Percentiles rank a stretch among this genome's conserved stretches.
Evolutionary conservation across 2,797 vertebrate species (phyloP).

Genomic region (Chiroxiphia lanceolata): DNA sequence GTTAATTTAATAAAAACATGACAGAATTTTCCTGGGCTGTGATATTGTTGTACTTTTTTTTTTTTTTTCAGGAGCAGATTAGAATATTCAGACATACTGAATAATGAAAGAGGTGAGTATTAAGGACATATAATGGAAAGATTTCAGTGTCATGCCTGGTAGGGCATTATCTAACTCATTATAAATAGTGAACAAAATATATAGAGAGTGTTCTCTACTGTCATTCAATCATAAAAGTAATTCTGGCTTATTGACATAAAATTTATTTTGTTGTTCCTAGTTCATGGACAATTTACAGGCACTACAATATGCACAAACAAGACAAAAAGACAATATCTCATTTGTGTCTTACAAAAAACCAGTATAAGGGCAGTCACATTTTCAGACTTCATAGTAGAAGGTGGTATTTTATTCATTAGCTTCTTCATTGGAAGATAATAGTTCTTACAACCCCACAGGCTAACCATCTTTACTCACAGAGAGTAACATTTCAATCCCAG

Average conservation of each 20-base stretch:
- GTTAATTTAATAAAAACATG: slow-evolving; percentile 42
- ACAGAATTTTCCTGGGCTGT: slow-evolving; percentile 16
- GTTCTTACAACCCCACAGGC: not conserved
- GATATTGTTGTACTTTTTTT: not conserved
- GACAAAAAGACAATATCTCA: not conserved
- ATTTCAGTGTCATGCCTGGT: slow-evolving; percentile 26
- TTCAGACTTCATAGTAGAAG: not conserved
- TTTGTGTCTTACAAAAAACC: not conserved
- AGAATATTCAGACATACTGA: slow-evolving; percentile 50
- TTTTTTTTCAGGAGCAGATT: slow-evolving; percentile 18
- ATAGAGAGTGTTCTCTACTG: not conserved
- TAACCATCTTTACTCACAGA: not conserved
- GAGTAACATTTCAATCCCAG: not conserved
- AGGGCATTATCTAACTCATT: slow-evolving; percentile 2
- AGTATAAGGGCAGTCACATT: not conserved
- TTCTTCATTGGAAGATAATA: not conserved
- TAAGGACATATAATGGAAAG: slow-evolving; percentile 58
- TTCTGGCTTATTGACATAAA: not conserved
- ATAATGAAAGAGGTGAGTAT: slow-evolving; percentile 63
- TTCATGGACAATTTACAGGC: not conserved
- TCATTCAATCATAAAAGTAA: not conserved
- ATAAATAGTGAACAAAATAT: slow-evolving; percentile 11
- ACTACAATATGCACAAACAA: not conserved
- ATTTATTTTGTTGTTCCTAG: not conserved
- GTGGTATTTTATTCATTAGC: not conserved